Base-by-base conservation (phyloP, 2,888 invertebrate genomes). In the Nomada ferruginata region DNA sequence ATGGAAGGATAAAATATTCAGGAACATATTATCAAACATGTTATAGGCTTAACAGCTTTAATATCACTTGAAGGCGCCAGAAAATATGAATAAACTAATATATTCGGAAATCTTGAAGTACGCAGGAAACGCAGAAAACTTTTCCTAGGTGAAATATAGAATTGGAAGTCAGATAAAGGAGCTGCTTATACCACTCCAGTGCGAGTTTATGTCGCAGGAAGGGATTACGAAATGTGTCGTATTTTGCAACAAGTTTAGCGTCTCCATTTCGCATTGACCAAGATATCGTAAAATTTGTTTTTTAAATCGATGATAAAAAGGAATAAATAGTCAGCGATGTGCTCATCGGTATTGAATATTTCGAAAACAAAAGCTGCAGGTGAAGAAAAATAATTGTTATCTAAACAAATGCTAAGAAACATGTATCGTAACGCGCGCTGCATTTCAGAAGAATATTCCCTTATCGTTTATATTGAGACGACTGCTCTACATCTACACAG, bases 211-310 rank as follows among this genome's bases (percentile, higher is more conserved):
- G 52, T 5, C 18, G 44, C n/a, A n/a, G 18, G 55, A 9, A 64
- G 15, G 44, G 20, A 70, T 64, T 29, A 47, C 66, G 61, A 71
- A 55, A 70, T 65, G 23, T 63, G 7, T 26, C 26, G 29, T 44
- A 53, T 70, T 69, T 79, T 65, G 70, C 53, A 77, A 79, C 47
- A 18, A 47, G 53, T 65, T 77, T 70, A 26, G 50, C 55, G 53
- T 65, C 63, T 60, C 53, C 60, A 47, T 47, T n/a, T 47, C 57
- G 60, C 23, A 63, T 44, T 63, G 15, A 29, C 44, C 15, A 26
- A 23, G 69, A 76, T 76, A 76, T 57, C 63, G n/a, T 47, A 47
- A 10, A 60, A 57, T 77, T 65, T 71, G 65, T 79, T 70, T 65
- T 60, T 36, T 36, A 36, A 9, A 36, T 36, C 36, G 36, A 36